Evolutionary conservation across 2,113 vertebrate genomes (phyloP).

Genomic region (Zosterops borbonicus): DNA sequence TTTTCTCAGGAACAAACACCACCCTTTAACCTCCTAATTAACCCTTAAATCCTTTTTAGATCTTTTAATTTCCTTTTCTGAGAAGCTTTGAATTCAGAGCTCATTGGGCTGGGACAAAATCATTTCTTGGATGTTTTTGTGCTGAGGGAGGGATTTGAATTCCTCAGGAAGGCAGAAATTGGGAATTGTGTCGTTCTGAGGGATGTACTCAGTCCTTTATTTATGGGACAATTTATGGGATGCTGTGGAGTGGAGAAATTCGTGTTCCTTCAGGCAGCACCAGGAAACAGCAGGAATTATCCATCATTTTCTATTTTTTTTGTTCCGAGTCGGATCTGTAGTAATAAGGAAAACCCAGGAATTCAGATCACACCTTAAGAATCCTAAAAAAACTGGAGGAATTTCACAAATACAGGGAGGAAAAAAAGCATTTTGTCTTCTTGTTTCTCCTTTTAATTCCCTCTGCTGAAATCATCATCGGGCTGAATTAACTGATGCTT

Average conservation of each 20-base stretch:
- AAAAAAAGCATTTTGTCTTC: background rate
- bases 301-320: background rate
- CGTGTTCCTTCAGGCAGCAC: background rate
- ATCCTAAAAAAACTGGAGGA: background rate
- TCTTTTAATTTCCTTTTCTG: background rate
- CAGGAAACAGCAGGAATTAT: background rate
- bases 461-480: background rate
- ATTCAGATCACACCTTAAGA: background rate
- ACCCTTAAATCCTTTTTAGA: background rate
- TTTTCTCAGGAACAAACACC: background rate
- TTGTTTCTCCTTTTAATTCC: background rate
- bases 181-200: background rate
- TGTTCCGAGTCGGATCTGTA: background rate
- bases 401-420: background rate
- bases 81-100: accelerated
- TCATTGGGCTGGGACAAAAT: background rate
- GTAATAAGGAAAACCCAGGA: background rate
- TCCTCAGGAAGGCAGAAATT: background rate
- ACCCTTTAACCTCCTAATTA: background rate
- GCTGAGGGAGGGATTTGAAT: background rate
- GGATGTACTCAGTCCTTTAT: background rate
- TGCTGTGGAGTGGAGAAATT: background rate
- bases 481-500: background rate
- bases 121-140: background rate
- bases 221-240: background rate